Base-by-base conservation (phyloP, 2,888 invertebrate genomes). In the Drepanosiphum platanoidis region DNA sequence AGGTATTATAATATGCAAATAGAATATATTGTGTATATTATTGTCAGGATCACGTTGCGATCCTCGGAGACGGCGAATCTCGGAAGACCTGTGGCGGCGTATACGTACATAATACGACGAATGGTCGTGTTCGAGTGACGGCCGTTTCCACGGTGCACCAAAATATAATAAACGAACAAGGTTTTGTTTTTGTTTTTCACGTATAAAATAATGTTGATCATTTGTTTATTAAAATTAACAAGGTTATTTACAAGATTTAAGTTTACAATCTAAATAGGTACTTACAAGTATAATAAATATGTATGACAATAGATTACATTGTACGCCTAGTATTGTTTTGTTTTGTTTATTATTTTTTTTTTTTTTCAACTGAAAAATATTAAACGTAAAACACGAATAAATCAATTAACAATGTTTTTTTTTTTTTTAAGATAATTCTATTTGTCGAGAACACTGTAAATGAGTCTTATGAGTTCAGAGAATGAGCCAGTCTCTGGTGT, bases 401-500 rank as follows among this genome's bases (percentile, higher is more conserved):
- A 78, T 30, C 39, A 77, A 39, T 30, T 64, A 77, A 77, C 64
- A 64, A 64, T 64, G n/a, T 34, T 8, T n/a, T n/a, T n/a, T n/a
- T n/a, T n/a, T n/a, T n/a, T n/a, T n/a, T n/a, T n/a, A n/a, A n/a
- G n/a, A 78, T 30, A 36, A 39, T 42, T 42, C 18, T 39, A 39
- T 64, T 64, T 22, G n/a, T n/a, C n/a, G n/a, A 13, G 39, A 78
- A 78, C 30, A 64, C 64, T n/a, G n/a, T n/a, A 39, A 42, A 34
- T 36, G 13, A 30, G 18, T 64, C 42, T 74, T 74, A 83, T 0
- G 68, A 68, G 52, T 70, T 52, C 70, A 77, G 9, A 32, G 75
- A 75, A 77, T 84, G 84, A 36, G 84, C 75, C 75, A 84, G 22
- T 30, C 68, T 66, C 84, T 89, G 88, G 86, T 90, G 90, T 39